A percentile compares a stretch with the other conserved stretches of the same genome.
Conservation (phyloP, 2,888 invertebrate species). For the Opisthograptis luteolata region DNA sequence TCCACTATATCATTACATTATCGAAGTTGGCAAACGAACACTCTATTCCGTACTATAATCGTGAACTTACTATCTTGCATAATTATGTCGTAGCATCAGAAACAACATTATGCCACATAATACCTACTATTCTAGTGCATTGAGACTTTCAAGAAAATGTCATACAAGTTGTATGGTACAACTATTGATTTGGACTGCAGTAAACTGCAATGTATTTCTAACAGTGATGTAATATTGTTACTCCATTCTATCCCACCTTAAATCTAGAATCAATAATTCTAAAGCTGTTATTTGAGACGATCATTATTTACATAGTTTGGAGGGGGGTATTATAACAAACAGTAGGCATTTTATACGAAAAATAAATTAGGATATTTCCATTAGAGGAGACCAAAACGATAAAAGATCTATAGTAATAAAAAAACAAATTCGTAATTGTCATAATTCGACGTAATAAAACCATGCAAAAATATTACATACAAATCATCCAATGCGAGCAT, state of each 20-base stretch:
- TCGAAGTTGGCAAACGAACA: no score
- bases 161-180: no score
- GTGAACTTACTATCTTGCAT: no score
- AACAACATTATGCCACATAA: no score
- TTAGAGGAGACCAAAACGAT: slow-evolving; percentile 7
- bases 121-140: no score
- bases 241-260: not conserved
- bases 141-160: no score
- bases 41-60: no score
- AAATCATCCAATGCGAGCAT: slow-evolving; percentile 9
- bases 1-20: no score
- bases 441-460: slow-evolving; percentile 16
- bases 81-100: no score
- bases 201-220: no score
- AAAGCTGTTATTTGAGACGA: not conserved
- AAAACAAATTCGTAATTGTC: slow-evolving; percentile 16
- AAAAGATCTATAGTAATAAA: slow-evolving; percentile 6
- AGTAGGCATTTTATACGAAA: slow-evolving; percentile 13
- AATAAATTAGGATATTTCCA: slow-evolving; percentile 17
- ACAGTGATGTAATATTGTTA: no score
- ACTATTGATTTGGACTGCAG: no score
- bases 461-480: slow-evolving; percentile 19
- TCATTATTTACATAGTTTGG: slow-evolving; percentile 23
- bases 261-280: not conserved
- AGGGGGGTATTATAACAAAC: slow-evolving; percentile 26